A percentile compares a stretch with the other conserved stretches of the same genome.
phyloP scores from a whole-genome alignment of 2,888 invertebrate genomes.

The Odontocolon sp. region DNA sequence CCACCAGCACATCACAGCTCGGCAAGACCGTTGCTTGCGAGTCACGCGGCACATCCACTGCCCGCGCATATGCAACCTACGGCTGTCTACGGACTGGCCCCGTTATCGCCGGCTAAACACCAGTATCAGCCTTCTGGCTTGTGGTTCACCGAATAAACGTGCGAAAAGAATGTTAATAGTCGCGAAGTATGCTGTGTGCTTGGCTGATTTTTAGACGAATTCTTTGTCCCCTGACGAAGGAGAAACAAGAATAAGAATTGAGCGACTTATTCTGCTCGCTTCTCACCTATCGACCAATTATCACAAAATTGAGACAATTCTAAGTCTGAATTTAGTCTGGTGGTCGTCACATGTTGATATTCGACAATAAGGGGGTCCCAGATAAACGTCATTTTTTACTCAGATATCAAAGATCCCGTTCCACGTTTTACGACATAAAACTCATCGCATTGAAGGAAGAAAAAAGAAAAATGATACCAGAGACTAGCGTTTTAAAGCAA shows the following conservation, averaged over 20 bases:
- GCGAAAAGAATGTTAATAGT: not conserved
- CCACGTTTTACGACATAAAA: slow-evolving; percentile 30
- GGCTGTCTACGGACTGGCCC: slow-evolving; percentile 85
- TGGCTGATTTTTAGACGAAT: slow-evolving; percentile 13
- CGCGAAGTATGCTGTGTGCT: not conserved
- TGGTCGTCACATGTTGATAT: slow-evolving; percentile 4
- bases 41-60: slow-evolving; percentile 88
- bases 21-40: slow-evolving; percentile 85
- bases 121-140: slow-evolving; percentile 87
- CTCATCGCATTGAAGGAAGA: slow-evolving; percentile 8
- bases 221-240: not conserved
- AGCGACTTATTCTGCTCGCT: not conserved
- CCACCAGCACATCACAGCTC: slow-evolving; percentile 93
- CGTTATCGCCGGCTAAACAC: slow-evolving; percentile 87
- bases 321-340: slow-evolving; percentile 2
- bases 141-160: slow-evolving; percentile 86
- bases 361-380: slow-evolving; percentile 45
- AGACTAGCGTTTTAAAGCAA: slow-evolving; percentile 11
- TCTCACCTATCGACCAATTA: not conserved
- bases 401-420: slow-evolving; percentile 31
- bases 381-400: slow-evolving; percentile 43
- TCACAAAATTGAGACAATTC: not conserved
- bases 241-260: slow-evolving; percentile 2
- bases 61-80: slow-evolving; percentile 91
- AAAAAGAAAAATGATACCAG: not conserved